A percentile compares a stretch with the other conserved stretches of the same genome.
phyloP scores from a whole-genome alignment of 1,140 invertebrate genomes.

The Globodera ellingtonae region DNA sequence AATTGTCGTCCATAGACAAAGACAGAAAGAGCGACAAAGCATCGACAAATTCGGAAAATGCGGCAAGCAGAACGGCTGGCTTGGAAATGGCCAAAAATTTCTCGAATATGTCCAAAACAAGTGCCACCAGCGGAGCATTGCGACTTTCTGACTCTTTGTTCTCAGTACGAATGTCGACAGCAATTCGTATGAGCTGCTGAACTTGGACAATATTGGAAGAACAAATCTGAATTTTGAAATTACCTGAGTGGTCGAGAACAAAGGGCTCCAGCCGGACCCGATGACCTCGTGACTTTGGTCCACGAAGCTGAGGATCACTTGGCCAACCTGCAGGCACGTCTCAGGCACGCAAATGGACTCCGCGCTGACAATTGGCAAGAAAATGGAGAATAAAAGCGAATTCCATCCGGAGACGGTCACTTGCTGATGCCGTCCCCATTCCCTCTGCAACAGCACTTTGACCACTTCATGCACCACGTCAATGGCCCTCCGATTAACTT shows the following conservation, averaged over 20 bases:
- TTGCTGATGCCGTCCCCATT: conserved; percentile 1
- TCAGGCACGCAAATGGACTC: not conserved
- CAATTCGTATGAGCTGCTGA: not conserved
- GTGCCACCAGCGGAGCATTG: not conserved
- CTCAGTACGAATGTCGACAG: not conserved
- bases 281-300: conserved; percentile 11
- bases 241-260: conserved; percentile 8
- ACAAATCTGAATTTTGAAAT: not conserved
- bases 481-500: conserved; percentile 24
- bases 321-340: conserved; percentile 5
- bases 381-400: conserved; percentile 12
- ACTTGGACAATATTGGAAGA: not conserved
- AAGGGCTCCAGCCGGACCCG: conserved; percentile 1
- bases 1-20: not conserved
- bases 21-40: not conserved
- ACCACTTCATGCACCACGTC: conserved; percentile 10
- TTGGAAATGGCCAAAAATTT: conserved; percentile 18
- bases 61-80: not conserved
- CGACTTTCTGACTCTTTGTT: not conserved
- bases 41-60: not conserved
- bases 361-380: not conserved
- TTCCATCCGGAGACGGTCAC: conserved; percentile 15
- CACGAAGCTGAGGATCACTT: conserved; percentile 15
- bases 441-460: not conserved
- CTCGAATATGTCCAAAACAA: conserved; percentile 16